Evolutionary conservation across 2,888 invertebrate species (phyloP).

Genomic region (Plusia festucae): DNA sequence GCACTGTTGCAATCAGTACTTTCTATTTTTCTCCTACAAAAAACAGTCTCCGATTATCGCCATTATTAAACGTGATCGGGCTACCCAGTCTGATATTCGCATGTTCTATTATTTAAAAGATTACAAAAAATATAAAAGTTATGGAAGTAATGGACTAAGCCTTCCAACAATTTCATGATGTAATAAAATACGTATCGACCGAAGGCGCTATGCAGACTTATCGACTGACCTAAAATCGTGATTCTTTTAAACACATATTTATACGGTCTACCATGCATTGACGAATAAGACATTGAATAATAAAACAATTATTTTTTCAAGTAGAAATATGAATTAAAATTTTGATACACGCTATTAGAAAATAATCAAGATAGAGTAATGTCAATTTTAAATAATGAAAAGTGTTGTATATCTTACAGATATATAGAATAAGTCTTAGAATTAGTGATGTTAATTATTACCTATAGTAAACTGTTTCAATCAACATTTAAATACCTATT

Average conservation of each 20-base stretch:
- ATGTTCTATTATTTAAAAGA: background rate
- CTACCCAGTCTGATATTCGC: background rate
- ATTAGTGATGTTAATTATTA: too few relatives aligned
- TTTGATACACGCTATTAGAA: background rate
- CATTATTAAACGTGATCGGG: too few relatives aligned
- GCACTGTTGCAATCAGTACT: too few relatives aligned
- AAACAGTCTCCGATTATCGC: too few relatives aligned
- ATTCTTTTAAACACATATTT: background rate
- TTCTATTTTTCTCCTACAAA: too few relatives aligned
- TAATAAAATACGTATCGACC: background rate
- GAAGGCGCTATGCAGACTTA: conserved; percentile 15
- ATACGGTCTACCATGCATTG: background rate
- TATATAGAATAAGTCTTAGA: too few relatives aligned
- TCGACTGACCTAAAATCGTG: conserved; percentile 10
- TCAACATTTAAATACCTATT: too few relatives aligned
- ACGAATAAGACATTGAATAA: background rate
- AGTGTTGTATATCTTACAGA: too few relatives aligned
- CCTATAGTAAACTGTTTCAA: too few relatives aligned
- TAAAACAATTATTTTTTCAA: background rate
- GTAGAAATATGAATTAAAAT: background rate
- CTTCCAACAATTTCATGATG: background rate
- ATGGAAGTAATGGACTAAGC: too few relatives aligned
- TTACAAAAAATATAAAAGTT: background rate
- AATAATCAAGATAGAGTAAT: too few relatives aligned
- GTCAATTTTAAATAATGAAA: too few relatives aligned